phyloP scores from a whole-genome alignment of 2,888 invertebrate genomes.

The Isoperla grammatica region DNA sequence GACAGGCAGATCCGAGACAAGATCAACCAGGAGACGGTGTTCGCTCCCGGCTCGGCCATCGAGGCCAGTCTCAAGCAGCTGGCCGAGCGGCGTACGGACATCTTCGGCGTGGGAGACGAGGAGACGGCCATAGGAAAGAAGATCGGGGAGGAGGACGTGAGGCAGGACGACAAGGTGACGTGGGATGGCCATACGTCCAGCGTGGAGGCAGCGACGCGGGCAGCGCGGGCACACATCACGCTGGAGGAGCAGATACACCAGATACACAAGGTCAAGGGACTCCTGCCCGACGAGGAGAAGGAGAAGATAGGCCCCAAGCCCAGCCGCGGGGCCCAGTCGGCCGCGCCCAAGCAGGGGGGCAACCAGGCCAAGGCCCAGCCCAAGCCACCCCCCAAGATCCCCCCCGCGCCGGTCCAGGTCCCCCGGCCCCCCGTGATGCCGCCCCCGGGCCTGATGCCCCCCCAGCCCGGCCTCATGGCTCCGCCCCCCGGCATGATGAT shows the following conservation, averaged over 20 bases:
- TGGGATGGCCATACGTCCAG: constrained; percentile 99
- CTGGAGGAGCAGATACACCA: constrained; percentile 96
- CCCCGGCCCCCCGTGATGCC: constrained; percentile 44
- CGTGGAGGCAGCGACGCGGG: constrained; percentile 91
- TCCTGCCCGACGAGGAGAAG: constrained; percentile 92
- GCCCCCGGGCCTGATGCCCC: constrained; percentile 43
- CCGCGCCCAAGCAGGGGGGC: neutral
- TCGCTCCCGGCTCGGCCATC: constrained; percentile 67
- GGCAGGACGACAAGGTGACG: constrained; percentile 74
- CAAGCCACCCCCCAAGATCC: constrained; percentile 28
- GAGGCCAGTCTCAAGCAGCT: constrained; percentile 91
- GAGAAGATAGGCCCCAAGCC: constrained; percentile 95
- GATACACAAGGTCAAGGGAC: constrained; percentile 93
- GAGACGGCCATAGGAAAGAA: constrained; percentile 99
- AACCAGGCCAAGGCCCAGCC: constrained; percentile 27
- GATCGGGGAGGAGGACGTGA: constrained; percentile 79
- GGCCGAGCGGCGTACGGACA: constrained; percentile 98
- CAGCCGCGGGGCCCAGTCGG: constrained; percentile 6
- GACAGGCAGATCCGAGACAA: constrained; percentile 88
- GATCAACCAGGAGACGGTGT: constrained; percentile 73
- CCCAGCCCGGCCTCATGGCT: constrained; percentile 45
- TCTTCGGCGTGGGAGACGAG: constrained; percentile 98
- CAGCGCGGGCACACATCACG: constrained; percentile 91
- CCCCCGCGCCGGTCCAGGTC: constrained; percentile 48
- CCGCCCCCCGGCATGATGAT: constrained; percentile 56